Conservation (phyloP, 2,888 invertebrate genomes). For the Ectropis crepuscularia region DNA sequence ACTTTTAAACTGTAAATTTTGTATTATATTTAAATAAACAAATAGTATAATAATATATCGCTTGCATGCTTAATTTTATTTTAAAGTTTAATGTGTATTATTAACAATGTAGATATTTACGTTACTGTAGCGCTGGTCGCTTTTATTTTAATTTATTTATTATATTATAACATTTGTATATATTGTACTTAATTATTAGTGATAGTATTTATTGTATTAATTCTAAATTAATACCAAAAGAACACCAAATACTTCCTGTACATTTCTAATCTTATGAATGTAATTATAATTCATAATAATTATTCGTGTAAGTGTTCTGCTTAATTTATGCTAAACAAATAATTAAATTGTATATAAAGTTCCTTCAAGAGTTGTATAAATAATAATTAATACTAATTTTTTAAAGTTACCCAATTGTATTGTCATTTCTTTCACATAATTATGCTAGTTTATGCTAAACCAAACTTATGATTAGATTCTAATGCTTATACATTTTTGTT, state of each 20-base stretch:
- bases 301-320: constrained; percentile 36
- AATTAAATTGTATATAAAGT: constrained; percentile 40
- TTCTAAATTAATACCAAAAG: constrained; percentile 63
- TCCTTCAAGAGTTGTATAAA: constrained; percentile 43
- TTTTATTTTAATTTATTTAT: constrained; percentile 38
- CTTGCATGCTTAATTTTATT: constrained; percentile 35
- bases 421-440: constrained; percentile 15
- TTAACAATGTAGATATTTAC: constrained; percentile 40
- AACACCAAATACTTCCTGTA: constrained; percentile 77
- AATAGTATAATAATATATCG: constrained; percentile 17
- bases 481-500: constrained; percentile 37
- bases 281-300: constrained; percentile 56
- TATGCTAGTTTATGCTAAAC: constrained; percentile 40
- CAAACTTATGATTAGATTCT: constrained; percentile 49
- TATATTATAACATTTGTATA: constrained; percentile 46
- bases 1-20: constrained; percentile 44
- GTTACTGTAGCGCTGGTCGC: constrained; percentile 68
- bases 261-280: constrained; percentile 76
- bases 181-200: constrained; percentile 56
- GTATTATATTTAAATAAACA: constrained; percentile 24
- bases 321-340: constrained; percentile 35
- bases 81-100: constrained; percentile 34
- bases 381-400: constrained; percentile 9
- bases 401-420: constrained; percentile 24
- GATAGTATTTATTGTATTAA: constrained; percentile 47